Evolutionary conservation across 2,113 vertebrate species (phyloP), one percentile per base, ranked within the genome.

Genomic region (Hassar affinis): DNA sequence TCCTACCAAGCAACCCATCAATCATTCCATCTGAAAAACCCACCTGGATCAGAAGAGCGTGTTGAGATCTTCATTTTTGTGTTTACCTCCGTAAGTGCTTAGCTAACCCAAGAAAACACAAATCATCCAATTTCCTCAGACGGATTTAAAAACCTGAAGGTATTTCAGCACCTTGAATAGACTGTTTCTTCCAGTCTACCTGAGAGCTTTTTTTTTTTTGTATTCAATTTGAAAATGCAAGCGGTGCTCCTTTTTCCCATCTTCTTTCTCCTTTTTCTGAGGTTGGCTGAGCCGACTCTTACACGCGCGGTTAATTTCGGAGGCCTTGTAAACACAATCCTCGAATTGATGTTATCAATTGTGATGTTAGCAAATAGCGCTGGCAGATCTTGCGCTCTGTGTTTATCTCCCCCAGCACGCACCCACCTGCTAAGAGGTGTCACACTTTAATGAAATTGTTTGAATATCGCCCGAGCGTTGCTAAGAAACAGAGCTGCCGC

Each of bases 381-480:
- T 92, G 95, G 91, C 96, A 95, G 82, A 79, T 97, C 96, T 95
- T 95, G 95, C 95, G 95, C 86, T 96, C 95, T 95, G 96, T 97
- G 96, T 97, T 99, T 97, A 98, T 98, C 97, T 96, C 95, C 96
- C 96, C 95, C 93, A 92, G 91, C 95, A 96, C 95, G 97, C 97
- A 95, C 96, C 97, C 97, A 98, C 97, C 98, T 99, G 98, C 97
- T 97, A 98, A 97, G 97, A 97, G 97, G 96, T 97, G 97, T 95
- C 95, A 96, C 94, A 94, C 96, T 97, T 98, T 98, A 98, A 99
- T 99, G 96, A 97, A 98, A 98, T 97, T 98, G 97, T 98, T 98
- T 98, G 97, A 97, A 95, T 96, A 96, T 96, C 94, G 95, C 95
- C 87, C 93, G 93, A 95, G 92, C 91, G 97, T 99, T 99, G 98